These are phyloP conservation scores for Carassius carassius DNA, from an alignment of 2,113 vertebrate genomes.

Conservation along the genomic window DNA sequence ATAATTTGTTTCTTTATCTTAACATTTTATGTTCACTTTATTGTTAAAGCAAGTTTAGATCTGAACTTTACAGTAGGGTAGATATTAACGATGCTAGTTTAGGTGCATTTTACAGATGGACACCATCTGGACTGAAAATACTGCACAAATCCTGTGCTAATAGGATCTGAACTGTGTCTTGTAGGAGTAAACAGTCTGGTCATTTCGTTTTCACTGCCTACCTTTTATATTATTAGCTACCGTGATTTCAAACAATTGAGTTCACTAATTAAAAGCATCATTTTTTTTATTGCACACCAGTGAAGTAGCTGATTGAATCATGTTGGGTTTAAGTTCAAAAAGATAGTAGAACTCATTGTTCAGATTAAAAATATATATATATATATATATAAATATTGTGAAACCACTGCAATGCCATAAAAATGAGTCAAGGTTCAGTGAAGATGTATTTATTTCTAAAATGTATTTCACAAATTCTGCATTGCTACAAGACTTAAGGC, in stretches of 20 bases:
- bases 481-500: constrained; percentile 45
- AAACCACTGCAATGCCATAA: no score
- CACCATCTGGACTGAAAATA: constrained; percentile 39
- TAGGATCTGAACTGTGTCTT: constrained; percentile 25
- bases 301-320: not conserved
- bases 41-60: not conserved
- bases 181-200: not conserved
- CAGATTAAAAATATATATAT: no score
- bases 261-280: not conserved
- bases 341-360: no score
- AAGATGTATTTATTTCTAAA: constrained; percentile 38
- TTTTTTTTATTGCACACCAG: not conserved
- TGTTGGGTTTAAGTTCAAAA: not conserved
- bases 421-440: not conserved
- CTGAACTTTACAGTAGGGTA: not conserved
- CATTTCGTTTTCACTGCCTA: not conserved
- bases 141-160: constrained; percentile 45
- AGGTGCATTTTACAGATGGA: constrained; percentile 15
- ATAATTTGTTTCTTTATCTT: no score
- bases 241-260: not conserved
- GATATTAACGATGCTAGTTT: no score
- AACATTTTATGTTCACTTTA: not conserved
- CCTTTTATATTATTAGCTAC: not conserved
- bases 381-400: no score
- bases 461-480: constrained; percentile 4